phyloP scores from a whole-genome alignment of 2,888 invertebrate genomes.

The Frankliniella intonsa region DNA sequence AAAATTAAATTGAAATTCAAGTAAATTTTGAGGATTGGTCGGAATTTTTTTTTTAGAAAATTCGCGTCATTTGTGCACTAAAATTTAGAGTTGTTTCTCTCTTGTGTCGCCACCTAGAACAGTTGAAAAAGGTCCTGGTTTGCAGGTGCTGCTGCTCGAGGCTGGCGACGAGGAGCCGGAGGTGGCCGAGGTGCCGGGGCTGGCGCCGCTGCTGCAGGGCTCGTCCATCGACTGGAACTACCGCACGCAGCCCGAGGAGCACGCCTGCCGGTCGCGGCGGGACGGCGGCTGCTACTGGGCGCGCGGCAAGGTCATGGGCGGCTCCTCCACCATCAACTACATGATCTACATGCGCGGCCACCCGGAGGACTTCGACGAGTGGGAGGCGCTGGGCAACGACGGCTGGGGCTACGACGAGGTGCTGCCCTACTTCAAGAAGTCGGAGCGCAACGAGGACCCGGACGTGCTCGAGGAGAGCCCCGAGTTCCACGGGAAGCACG shows the following conservation, averaged over 20 bases:
- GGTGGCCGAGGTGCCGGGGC: conserved; percentile 43
- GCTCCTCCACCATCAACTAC: conserved; percentile 50
- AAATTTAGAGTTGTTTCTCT: conserved; percentile 29
- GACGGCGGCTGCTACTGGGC: conserved; percentile 45
- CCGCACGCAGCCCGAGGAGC: conserved; percentile 42
- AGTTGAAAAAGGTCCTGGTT: background rate
- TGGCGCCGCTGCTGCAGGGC: conserved; percentile 45
- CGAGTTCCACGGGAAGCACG: conserved; percentile 56
- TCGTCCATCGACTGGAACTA: conserved; percentile 48
- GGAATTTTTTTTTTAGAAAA: no score
- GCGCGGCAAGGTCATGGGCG: conserved; percentile 49
- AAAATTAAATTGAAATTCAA: background rate
- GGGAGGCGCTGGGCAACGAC: conserved; percentile 44
- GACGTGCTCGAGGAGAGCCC: conserved; percentile 50
- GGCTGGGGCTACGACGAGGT: conserved; percentile 62
- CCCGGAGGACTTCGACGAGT: conserved; percentile 46
- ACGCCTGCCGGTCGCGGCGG: conserved; percentile 39
- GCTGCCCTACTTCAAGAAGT: conserved; percentile 65
- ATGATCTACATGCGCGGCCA: conserved; percentile 46
- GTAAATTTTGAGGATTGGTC: no score
- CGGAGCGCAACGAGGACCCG: conserved; percentile 58
- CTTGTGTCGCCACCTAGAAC: conserved; percentile 41
- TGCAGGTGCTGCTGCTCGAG: conserved; percentile 41
- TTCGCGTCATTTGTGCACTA: background rate
- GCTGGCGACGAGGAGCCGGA: conserved; percentile 42